These are phyloP conservation scores for Fragum fragum DNA, from an alignment of 2,888 invertebrate species.

Conservation along the genomic window DNA sequence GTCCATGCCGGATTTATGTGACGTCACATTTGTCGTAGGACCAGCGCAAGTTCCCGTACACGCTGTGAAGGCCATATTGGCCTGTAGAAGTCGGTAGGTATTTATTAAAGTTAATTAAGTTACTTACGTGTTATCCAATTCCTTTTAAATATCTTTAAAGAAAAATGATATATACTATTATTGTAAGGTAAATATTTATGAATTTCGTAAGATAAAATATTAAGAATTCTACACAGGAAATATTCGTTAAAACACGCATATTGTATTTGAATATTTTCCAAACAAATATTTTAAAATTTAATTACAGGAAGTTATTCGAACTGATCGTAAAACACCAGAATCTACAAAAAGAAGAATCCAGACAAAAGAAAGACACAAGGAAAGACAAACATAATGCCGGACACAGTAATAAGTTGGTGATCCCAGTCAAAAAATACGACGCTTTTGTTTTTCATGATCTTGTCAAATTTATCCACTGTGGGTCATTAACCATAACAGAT, in stretches of 20 bases:
- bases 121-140: too few relatives aligned
- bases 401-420: background rate
- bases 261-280: too few relatives aligned
- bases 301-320: constrained; percentile 4
- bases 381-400: background rate
- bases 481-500: background rate
- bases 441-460: background rate
- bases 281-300: too few relatives aligned
- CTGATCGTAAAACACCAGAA: background rate
- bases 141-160: too few relatives aligned
- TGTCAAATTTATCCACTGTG: constrained; percentile 8
- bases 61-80: background rate
- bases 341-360: background rate
- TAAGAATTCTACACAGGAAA: too few relatives aligned
- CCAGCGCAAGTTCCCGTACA: constrained; percentile 4
- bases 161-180: too few relatives aligned
- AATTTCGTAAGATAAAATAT: too few relatives aligned
- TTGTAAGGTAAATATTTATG: too few relatives aligned
- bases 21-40: constrained; percentile 12
- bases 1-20: constrained; percentile 16
- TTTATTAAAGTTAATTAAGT: too few relatives aligned
- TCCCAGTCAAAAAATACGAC: constrained; percentile 12
- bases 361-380: background rate
- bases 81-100: background rate
- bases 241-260: too few relatives aligned